Evolutionary conservation across 2,113 vertebrate species (phyloP), one percentile per base, ranked within the genome.

Genomic region (Nesoenas mayeri): DNA sequence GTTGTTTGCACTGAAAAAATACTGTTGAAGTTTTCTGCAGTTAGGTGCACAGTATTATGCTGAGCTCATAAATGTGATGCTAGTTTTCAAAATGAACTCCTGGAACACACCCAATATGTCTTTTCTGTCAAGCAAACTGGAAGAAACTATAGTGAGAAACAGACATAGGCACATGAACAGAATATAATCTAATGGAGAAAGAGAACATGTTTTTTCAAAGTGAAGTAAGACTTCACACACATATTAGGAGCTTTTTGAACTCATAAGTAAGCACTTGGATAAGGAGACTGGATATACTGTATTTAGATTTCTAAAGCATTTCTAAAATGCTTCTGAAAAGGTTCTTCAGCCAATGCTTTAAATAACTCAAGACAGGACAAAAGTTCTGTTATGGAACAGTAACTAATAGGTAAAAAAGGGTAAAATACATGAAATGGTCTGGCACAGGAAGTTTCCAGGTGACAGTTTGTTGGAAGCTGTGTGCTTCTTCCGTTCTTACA

Each of bases 401-500:
- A 95, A 50, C 56, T 71, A 91, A 54, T n/a, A 85, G 20, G 40
- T 75, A 79, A 82, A 87, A 86, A 87, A 42, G 13, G n/a, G n/a
- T 51, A 65, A 85, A 88, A 85, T 67, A 84, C 25, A 78, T 84
- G 75, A 26, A 96, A 85, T 77, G 58, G 79, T 36, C 66, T 32
- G 71, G 74, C 71, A 93, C 71, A 85, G 95, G 92, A 96, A 97
- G 54, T 79, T 93, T 85, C 66, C 85, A 93, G 74, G 92, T 91
- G 94, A 85, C 61, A 80, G 78, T 81, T 67, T 88, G 58, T 40
- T 95, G 92, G 74, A 94, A 95, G 82, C 85, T 36, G 62, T 89
- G 85, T 89, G 81, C 85, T 88, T 96, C 82, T 88, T 94, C 73
- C 3, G 0, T 65, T 89, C 66, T 91, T 93, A 75, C 38, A 53